Evolutionary conservation across 1,140 invertebrate species (phyloP).

Genomic region (Paraescarpia echinospica): DNA sequence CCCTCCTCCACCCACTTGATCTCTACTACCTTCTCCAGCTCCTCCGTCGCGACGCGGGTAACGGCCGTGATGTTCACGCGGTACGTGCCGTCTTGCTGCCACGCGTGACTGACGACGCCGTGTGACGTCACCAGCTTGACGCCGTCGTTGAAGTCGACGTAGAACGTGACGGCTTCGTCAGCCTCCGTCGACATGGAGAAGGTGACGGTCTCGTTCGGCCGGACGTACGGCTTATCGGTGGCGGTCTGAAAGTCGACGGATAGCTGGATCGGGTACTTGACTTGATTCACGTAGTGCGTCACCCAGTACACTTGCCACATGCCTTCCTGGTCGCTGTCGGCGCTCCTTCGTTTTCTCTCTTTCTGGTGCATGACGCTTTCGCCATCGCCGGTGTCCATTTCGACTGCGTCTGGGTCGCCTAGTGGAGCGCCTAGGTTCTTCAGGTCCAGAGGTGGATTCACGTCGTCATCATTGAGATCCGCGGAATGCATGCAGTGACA

Average conservation of each 20-base stretch:
- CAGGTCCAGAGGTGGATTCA: too few relatives aligned
- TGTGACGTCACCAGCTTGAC: conserved; percentile 30
- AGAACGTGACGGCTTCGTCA: conserved; percentile 33
- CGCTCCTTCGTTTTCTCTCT: too few relatives aligned
- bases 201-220: conserved; percentile 38
- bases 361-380: too few relatives aligned
- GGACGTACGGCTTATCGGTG: conserved; percentile 9
- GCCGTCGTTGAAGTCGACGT: conserved; percentile 47
- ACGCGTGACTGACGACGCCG: conserved; percentile 38
- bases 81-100: conserved; percentile 38
- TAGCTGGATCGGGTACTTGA: neutral
- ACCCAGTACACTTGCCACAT: neutral
- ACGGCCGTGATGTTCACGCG: conserved; percentile 39
- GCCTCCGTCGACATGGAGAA: conserved; percentile 28
- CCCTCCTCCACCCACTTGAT: conserved; percentile 46
- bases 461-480: neutral
- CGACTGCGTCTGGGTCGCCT: too few relatives aligned
- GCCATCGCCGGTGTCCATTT: too few relatives aligned
- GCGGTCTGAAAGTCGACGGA: neutral
- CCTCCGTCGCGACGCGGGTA: conserved; percentile 33
- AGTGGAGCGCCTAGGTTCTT: too few relatives aligned
- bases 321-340: neutral
- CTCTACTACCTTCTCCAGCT: conserved; percentile 23
- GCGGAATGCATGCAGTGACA: neutral
- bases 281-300: neutral